Evolutionary conservation across 2,797 vertebrate genomes (phyloP), one percentile per base, ranked within the genome.

Genomic region (Sebastes dallii): DNA sequence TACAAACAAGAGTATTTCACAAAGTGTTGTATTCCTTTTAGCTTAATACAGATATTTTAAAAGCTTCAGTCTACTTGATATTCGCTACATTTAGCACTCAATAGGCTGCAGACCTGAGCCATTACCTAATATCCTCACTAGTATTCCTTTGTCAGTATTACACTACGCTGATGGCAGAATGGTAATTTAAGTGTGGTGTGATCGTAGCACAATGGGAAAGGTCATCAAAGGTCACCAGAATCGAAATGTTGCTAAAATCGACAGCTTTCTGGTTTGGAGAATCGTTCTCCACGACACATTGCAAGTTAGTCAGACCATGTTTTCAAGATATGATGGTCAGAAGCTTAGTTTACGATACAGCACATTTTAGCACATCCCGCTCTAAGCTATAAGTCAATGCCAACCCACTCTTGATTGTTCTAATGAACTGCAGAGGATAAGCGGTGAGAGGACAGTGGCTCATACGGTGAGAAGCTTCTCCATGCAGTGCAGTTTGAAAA

Each of bases 401-500:
- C 42, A 12, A 29, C 5, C 22, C n/a, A 27, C 34, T 12, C 18
- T 69, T 29, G 56, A 54, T 54, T 22, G 8, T 13, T 55, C 42
- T 27, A 74, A 61, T 67, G 39, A 66, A 27, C 12, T 78, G 50
- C 24, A 13, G 74, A 67, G 25, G 50, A 32, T 56, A 60, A 72
- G 50, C 6, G 1, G 27, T 34, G 61, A 24, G 46, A 61, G 59
- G 52, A 46, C 34, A 46, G 24, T 24, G 25, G 72, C 55, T 52
- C 39, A 67, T 30, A 42, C 22, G 60, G 25, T 30, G 72, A 66
- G 29, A 58, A 56, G 27, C 61, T 59, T 66, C 29, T 50, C 8
- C 32, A 62, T 8, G 50, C 56, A 62, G 36, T 83, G 61, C 65
- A 12, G 59, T 81, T 60, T 82, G 62, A 83, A 82, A 80, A 76